phyloP scores from a whole-genome alignment of 2,113 vertebrate species.

The Poecile atricapillus region DNA sequence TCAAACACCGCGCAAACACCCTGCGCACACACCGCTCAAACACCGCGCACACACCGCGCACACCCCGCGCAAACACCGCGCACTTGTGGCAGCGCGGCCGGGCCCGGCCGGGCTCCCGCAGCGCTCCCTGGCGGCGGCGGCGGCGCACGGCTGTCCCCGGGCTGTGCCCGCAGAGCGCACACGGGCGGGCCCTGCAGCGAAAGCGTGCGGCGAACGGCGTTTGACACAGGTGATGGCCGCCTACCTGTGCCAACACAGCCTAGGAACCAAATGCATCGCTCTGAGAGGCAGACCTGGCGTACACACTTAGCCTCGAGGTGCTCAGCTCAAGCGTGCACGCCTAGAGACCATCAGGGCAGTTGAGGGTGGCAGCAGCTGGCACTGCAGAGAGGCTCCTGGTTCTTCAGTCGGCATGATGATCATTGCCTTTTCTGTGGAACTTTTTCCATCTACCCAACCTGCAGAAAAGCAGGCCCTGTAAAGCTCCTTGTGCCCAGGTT shows the following conservation, averaged over 20 bases:
- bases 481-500: neutral
- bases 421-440: neutral
- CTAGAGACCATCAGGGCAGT: too few relatives aligned
- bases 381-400: neutral
- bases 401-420: neutral
- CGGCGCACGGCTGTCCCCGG: too few relatives aligned
- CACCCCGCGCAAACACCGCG: too few relatives aligned
- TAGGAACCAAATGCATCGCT: neutral
- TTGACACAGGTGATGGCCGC: neutral
- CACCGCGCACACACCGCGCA: too few relatives aligned
- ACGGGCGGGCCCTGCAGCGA: accelerated
- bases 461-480: neutral
- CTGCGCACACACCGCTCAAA: too few relatives aligned
- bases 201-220: accelerated
- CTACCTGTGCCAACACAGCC: neutral
- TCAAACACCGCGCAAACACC: too few relatives aligned
- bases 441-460: neutral
- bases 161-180: too few relatives aligned
- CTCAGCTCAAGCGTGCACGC: neutral
- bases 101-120: neutral
- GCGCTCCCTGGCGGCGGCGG: neutral
- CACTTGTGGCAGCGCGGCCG: neutral
- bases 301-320: neutral
- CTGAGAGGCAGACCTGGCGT: neutral
- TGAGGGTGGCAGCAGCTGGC: neutral